Base-by-base conservation (phyloP, 2,888 invertebrate species). In the Latheticus oryzae region DNA sequence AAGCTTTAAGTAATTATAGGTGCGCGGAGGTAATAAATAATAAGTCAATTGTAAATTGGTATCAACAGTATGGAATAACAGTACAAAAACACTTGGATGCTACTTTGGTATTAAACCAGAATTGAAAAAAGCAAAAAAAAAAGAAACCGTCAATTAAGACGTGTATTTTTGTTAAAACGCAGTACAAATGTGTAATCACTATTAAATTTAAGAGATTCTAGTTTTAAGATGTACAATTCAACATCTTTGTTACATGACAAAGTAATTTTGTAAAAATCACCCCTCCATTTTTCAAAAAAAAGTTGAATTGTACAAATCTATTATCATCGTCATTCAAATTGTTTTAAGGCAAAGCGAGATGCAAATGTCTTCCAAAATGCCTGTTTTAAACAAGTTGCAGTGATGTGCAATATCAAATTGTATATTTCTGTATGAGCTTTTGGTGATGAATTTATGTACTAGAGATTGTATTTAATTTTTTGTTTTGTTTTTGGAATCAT, bases 81-180 rank as follows among this genome's bases (percentile, higher is more conserved):
- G 54, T 52, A 53, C 60, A 58, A 52, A 58, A 48, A 7, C 5
- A 61, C 56, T 64, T 66, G 64, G 70, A 70, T 72, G 71, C 67
- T 71, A 66, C 67, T 70, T 67, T 69, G 71, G 58, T 70, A 62
- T 64, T 53, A 45, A 61, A 55, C 60, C 66, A 58, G 62, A 64
- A 65, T 62, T 42, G 38, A 11, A 30, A 43, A 54, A 38, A 61
- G 63, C 67, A 70, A 70, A 69, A 70, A 63, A 58, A 62, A 58
- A 61, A 60, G 64, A 56, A 64, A 58, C 69, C 74, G 73, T 74
- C 72, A 68, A 73, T 70, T 70, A 68, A 47, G 75, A 68, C 75
- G 74, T 73, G 72, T 76, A 75, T 76, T 76, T 77, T 77, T 77
- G 73, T 76, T 77, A 77, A 76, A 55, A 74, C 67, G 70, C 72